Conservation (phyloP, 2,888 invertebrate genomes). For the Catocala sponsa region DNA sequence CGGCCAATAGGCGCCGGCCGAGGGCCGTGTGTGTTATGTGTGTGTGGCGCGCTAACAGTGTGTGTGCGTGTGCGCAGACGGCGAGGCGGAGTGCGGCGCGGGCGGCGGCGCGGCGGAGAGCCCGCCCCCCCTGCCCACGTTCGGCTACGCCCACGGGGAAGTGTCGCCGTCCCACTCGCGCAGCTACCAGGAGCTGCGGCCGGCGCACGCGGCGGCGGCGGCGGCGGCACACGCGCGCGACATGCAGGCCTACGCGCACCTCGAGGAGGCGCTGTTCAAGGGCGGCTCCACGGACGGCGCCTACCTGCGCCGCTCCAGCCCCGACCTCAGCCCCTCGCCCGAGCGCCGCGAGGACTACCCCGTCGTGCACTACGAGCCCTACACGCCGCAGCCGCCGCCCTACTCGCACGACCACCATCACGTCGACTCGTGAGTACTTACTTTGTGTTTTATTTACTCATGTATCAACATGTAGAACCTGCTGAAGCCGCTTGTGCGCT, state of each 20-base stretch:
- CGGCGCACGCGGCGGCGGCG: constrained; percentile 56
- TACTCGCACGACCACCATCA: constrained; percentile 74
- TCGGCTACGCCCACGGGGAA: constrained; percentile 76
- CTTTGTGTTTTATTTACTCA: not conserved
- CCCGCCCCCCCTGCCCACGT: constrained; percentile 75
- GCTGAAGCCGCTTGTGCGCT: too few species aligned
- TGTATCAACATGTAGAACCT: too few species aligned
- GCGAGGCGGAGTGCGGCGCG: constrained; percentile 70
- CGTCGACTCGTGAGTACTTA: constrained; percentile 71
- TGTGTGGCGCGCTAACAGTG: constrained; percentile 45
- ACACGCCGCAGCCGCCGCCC: constrained; percentile 69
- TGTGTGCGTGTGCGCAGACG: constrained; percentile 73
- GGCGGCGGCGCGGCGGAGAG: constrained; percentile 67
- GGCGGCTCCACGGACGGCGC: constrained; percentile 70
- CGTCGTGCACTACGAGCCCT: constrained; percentile 74
- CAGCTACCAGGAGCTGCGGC: constrained; percentile 85
- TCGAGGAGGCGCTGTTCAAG: constrained; percentile 74
- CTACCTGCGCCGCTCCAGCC: constrained; percentile 73
- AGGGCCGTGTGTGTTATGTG: constrained; percentile 16
- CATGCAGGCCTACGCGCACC: constrained; percentile 82
- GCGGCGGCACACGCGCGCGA: constrained; percentile 78
- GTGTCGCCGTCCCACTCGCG: constrained; percentile 78
- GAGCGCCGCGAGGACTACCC: constrained; percentile 77
- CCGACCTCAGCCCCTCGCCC: constrained; percentile 70
- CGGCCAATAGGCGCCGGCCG: constrained; percentile 36